Conservation (phyloP, 2,113 vertebrate genomes). For the Laterallus jamaicensis region DNA sequence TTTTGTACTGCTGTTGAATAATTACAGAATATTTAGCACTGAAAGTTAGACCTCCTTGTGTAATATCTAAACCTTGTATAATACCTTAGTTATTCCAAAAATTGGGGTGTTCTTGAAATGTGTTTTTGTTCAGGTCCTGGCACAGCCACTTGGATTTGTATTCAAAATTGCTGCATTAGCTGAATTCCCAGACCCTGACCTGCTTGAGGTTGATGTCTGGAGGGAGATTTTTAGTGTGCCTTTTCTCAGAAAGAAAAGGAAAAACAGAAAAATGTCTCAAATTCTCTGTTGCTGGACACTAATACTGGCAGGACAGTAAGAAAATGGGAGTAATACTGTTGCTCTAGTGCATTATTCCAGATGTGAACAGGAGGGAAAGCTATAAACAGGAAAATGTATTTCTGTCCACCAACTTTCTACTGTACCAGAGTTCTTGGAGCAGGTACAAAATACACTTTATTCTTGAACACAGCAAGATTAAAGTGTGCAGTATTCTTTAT, state of each 20-base stretch:
- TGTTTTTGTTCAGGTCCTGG: conserved; percentile 68
- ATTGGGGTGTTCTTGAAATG: conserved; percentile 46
- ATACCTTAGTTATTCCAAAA: conserved; percentile 22
- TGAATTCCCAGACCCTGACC: conserved; percentile 61
- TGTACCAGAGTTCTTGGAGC: conserved; percentile 24
- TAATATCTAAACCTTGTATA: neutral
- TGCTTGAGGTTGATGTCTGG: conserved; percentile 38
- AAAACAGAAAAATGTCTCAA: conserved; percentile 14
- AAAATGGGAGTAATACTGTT: conserved; percentile 47
- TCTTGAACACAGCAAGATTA: neutral
- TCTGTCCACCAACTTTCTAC: conserved; percentile 25
- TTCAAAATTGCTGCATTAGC: conserved; percentile 49
- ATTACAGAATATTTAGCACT: neutral
- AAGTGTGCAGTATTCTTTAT: neutral
- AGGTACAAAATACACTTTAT: neutral
- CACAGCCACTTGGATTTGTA: conserved; percentile 20
- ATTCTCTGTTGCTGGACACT: conserved; percentile 8
- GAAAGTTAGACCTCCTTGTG: neutral
- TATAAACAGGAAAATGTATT: conserved; percentile 65
- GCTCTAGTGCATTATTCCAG: conserved; percentile 61
- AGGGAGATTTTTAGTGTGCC: neutral
- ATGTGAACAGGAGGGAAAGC: conserved; percentile 57
- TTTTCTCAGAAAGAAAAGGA: conserved; percentile 20
- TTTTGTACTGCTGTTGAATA: neutral
- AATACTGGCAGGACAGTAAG: conserved; percentile 42